Conservation (phyloP, 2,888 invertebrate genomes). For the Drosophila crucigera region DNA sequence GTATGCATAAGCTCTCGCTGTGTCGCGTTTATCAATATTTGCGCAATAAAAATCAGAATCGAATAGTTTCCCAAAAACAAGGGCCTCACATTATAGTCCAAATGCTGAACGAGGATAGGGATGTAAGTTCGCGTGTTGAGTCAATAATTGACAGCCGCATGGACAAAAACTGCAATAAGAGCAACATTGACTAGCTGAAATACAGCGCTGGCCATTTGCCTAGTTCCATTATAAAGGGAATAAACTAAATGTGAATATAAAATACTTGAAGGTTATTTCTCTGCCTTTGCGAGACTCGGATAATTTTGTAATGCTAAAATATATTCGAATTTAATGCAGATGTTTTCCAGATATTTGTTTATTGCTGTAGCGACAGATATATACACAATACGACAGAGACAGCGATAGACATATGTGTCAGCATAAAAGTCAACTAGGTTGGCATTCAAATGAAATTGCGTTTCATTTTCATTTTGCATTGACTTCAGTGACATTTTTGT, state of each 20-base stretch:
- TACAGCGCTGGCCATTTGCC: slow-evolving; percentile 20
- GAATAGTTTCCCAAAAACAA: slow-evolving; percentile 58
- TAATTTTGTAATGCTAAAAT: neutral
- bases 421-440: slow-evolving; percentile 33
- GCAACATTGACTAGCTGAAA: slow-evolving; percentile 21
- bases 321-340: neutral
- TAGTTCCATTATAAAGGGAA: neutral
- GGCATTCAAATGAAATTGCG: slow-evolving; percentile 41
- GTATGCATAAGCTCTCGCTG: neutral
- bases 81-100: slow-evolving; percentile 38
- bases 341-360: neutral
- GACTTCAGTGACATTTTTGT: slow-evolving; percentile 12
- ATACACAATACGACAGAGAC: neutral
- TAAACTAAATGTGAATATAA: neutral
- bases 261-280: neutral
- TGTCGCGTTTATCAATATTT: slow-evolving; percentile 51
- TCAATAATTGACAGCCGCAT: slow-evolving; percentile 63
- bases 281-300: neutral
- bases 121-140: slow-evolving; percentile 31
- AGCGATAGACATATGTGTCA: slow-evolving; percentile 5
- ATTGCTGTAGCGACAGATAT: slow-evolving; percentile 9
- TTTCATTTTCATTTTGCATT: slow-evolving; percentile 28
- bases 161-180: slow-evolving; percentile 61
- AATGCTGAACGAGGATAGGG: slow-evolving; percentile 9
- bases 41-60: slow-evolving; percentile 64